phyloP scores from a whole-genome alignment of 2,888 invertebrate genomes.

The Leptinotarsa haldemani region DNA sequence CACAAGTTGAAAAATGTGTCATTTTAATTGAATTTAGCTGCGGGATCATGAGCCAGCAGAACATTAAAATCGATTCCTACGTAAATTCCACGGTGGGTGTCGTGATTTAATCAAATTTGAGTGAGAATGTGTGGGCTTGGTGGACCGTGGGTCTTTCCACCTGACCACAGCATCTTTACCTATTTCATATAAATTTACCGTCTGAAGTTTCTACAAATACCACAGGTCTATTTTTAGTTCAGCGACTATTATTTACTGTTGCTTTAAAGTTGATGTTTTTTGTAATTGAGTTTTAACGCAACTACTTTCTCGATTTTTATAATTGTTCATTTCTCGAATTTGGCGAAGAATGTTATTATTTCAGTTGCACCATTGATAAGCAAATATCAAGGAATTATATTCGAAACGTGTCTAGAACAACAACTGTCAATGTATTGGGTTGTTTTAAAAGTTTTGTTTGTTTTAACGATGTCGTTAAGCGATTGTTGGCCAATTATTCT shows the following conservation, averaged over 20 bases:
- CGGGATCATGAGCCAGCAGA: slow-evolving; percentile 32
- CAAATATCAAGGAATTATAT: no score
- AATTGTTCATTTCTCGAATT: no score
- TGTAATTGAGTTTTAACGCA: no score
- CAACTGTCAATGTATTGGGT: no score
- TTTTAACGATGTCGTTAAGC: no score
- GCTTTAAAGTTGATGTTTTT: no score
- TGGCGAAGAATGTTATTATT: no score
- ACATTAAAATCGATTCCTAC: slow-evolving; percentile 47
- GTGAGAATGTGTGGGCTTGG: slow-evolving; percentile 48
- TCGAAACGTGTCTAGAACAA: no score
- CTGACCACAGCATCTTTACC: slow-evolving; percentile 33
- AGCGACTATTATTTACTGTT: neutral
- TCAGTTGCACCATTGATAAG: no score
- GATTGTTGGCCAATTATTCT: no score
- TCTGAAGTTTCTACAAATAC: slow-evolving; percentile 6
- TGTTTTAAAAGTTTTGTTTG: no score
- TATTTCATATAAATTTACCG: neutral
- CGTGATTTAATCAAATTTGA: slow-evolving; percentile 55
- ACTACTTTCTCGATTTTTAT: no score
- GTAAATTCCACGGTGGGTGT: slow-evolving; percentile 55
- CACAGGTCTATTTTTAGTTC: neutral
- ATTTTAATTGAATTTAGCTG: slow-evolving; percentile 3
- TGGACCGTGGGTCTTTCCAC: slow-evolving; percentile 30
- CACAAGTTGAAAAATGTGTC: neutral